Percentiles rank a stretch among this genome's conserved stretches.
These are phyloP conservation scores for Vanessa atalanta DNA, from an alignment of 1,140 invertebrate species.

Conservation along the genomic window DNA sequence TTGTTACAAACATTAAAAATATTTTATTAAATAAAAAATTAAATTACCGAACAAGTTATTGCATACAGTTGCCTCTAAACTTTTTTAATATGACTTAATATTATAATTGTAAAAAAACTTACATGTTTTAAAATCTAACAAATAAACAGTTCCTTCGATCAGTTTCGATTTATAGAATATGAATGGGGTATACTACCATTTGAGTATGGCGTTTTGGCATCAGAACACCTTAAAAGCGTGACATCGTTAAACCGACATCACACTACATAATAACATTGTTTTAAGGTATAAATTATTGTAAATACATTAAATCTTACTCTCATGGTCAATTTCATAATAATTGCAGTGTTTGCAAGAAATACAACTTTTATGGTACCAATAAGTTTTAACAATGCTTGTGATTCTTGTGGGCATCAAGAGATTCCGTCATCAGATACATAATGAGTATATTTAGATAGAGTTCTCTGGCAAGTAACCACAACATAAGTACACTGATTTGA, in stretches of 20 bases:
- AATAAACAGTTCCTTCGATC: background rate
- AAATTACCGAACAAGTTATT: background rate
- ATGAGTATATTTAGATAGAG: conserved; percentile 13
- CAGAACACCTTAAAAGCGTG: conserved; percentile 42
- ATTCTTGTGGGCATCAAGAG: conserved; percentile 33
- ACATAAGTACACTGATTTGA: conserved; percentile 35
- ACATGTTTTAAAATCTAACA: no score
- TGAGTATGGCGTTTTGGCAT: conserved; percentile 35
- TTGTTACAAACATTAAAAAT: background rate
- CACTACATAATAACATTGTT: conserved; percentile 32
- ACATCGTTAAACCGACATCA: conserved; percentile 36
- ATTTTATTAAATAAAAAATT: background rate
- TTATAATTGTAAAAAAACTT: no score
- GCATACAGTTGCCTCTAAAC: background rate
- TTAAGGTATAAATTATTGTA: conserved; percentile 25
- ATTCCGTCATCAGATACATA: conserved; percentile 45
- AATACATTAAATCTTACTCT: conserved; percentile 23
- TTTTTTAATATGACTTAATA: no score
- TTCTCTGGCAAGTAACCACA: background rate
- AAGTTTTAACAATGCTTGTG: background rate
- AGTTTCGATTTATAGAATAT: conserved; percentile 2
- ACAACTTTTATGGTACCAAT: conserved; percentile 1
- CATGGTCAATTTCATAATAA: conserved; percentile 21
- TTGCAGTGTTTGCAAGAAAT: conserved; percentile 11
- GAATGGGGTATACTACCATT: conserved; percentile 22